Evolutionary conservation across 2,797 vertebrate species (phyloP).

Genomic region (Kryptopterus vitreolus): DNA sequence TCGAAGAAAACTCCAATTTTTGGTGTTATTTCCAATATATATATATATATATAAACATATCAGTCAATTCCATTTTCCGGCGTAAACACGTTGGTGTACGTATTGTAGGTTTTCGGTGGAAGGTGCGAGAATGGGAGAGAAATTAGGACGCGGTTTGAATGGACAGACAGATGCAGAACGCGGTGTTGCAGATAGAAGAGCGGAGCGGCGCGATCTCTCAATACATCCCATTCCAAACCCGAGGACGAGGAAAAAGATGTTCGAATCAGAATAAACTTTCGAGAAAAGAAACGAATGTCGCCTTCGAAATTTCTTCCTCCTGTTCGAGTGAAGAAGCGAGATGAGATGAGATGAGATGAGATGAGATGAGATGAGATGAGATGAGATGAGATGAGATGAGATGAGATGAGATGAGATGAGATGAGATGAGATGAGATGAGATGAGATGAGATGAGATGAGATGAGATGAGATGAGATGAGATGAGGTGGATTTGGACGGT

Average conservation of each 20-base stretch:
- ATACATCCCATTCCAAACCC: not conserved
- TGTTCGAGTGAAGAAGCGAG: slow-evolving; percentile 33
- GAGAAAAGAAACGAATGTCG: slow-evolving; percentile 1
- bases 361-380: slow-evolving; percentile 20
- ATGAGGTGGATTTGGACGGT: slow-evolving; percentile 19
- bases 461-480: slow-evolving; percentile 10
- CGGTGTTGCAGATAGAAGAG: not conserved
- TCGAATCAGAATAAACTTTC: not conserved
- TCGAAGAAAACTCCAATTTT: not conserved
- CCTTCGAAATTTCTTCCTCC: slow-evolving; percentile 29
- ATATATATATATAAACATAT: too few species aligned
- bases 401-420: slow-evolving; percentile 11
- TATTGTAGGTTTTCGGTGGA: not conserved
- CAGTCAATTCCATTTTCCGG: not conserved
- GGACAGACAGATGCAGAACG: not conserved
- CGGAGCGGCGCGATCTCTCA: not conserved
- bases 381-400: slow-evolving; percentile 17
- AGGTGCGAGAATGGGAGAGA: not conserved
- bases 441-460: slow-evolving; percentile 17
- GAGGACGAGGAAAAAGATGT: not conserved
- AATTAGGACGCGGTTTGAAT: slow-evolving; percentile 23
- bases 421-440: slow-evolving; percentile 20
- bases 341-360: slow-evolving; percentile 5
- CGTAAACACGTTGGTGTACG: not conserved
- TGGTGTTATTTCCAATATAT: not conserved